These are phyloP conservation scores for Trichacis sp. DNA, from an alignment of 2,888 invertebrate genomes.

Conservation along the genomic window DNA sequence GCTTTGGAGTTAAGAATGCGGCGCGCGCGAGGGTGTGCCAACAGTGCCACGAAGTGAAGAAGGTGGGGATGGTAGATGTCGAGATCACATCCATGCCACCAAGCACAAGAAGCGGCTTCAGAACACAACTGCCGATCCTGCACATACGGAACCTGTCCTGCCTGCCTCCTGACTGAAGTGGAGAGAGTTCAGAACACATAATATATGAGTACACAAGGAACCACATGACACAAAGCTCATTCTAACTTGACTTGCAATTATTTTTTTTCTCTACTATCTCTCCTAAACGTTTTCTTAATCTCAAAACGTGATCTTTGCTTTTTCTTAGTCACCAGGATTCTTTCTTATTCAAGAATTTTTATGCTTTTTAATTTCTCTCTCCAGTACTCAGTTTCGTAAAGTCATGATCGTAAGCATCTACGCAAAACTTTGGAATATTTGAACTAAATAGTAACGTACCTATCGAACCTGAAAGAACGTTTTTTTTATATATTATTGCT, in stretches of 20 bases:
- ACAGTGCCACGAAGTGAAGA: slow-evolving; percentile 68
- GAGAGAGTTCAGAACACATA: slow-evolving; percentile 68
- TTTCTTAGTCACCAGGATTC: slow-evolving; percentile 3
- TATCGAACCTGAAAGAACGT: slow-evolving; percentile 67
- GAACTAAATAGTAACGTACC: slow-evolving; percentile 69
- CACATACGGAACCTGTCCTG: slow-evolving; percentile 69
- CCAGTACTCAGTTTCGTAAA: not conserved
- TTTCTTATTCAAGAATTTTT: no score
- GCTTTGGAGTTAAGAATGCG: slow-evolving; percentile 70
- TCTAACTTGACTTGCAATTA: slow-evolving; percentile 57
- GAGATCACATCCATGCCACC: slow-evolving; percentile 66
- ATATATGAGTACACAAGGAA: slow-evolving; percentile 60
- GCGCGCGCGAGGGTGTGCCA: slow-evolving; percentile 69
- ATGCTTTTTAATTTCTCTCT: not conserved
- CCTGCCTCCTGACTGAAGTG: slow-evolving; percentile 70
- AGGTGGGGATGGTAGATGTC: slow-evolving; percentile 68
- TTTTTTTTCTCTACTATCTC: slow-evolving; percentile 56
- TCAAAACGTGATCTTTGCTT: slow-evolving; percentile 51
- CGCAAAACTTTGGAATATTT: slow-evolving; percentile 12
- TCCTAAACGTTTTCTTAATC: slow-evolving; percentile 45
- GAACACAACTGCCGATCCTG: slow-evolving; percentile 64
- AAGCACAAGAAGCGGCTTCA: slow-evolving; percentile 62
- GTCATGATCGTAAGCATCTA: no score
- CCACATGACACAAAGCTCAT: slow-evolving; percentile 33
- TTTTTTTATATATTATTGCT: no score